Evolutionary conservation across 1,140 invertebrate species (phyloP).

Genomic region (Calycopis cecrops): DNA sequence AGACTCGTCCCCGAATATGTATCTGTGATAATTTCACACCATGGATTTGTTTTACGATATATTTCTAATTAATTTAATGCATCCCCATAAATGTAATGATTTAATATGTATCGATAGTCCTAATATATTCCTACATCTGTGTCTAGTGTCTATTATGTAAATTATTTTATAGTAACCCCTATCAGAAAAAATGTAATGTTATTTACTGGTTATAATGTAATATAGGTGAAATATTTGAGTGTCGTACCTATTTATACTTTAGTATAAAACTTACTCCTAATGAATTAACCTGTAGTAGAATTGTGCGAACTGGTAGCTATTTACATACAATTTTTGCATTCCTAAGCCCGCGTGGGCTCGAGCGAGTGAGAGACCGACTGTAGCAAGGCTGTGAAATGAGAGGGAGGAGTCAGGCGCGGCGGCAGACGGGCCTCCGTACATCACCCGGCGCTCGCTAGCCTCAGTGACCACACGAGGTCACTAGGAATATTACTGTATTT

Average conservation of each 20-base stretch:
- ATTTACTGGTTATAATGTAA: constrained; percentile 7
- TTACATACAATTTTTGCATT: constrained; percentile 49
- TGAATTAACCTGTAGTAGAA: constrained; percentile 11
- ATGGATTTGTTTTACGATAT: constrained; percentile 18
- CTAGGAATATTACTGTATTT: no score
- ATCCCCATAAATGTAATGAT: not conserved
- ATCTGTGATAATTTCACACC: constrained; percentile 53
- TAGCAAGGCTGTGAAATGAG: constrained; percentile 67
- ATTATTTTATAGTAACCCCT: not conserved
- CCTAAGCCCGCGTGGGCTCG: constrained; percentile 47
- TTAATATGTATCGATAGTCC: constrained; percentile 8
- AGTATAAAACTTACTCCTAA: constrained; percentile 17
- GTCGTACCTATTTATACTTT: constrained; percentile 12
- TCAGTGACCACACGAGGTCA: no score
- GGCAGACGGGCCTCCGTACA: no score
- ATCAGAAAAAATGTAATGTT: not conserved
- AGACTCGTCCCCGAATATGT: constrained; percentile 16
- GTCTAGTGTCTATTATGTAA: not conserved
- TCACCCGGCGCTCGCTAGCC: no score
- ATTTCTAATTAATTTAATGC: constrained; percentile 9
- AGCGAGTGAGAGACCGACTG: constrained; percentile 60
- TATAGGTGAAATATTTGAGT: constrained; percentile 6
- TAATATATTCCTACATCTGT: not conserved
- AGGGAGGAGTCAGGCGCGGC: constrained; percentile 30
- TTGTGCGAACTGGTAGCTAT: constrained; percentile 45